Evolutionary conservation across 92 coral and sea anemone species (phyloP).

Genomic region (Phymanthus crucifer): DNA sequence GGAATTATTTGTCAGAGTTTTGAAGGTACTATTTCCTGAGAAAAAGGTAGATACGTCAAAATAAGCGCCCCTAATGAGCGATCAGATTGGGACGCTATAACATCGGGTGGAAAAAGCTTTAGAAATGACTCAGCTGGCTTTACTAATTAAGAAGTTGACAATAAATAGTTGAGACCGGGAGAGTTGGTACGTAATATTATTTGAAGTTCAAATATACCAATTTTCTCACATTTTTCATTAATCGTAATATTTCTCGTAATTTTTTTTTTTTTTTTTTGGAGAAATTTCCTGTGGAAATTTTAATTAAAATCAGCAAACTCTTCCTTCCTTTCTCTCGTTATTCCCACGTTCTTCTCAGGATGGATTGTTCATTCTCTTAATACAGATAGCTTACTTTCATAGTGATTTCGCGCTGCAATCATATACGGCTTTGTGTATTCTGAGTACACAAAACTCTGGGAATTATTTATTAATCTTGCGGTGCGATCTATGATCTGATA

Average conservation of each 20-base stretch:
- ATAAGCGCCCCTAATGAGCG: not conserved
- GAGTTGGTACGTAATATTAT: not conserved
- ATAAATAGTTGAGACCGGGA: not conserved
- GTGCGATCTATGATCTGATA: not conserved
- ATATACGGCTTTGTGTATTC: not conserved
- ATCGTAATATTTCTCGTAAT: no score
- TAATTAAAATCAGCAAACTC: not conserved
- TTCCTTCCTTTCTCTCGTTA: not conserved
- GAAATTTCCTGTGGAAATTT: not conserved
- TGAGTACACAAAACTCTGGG: not conserved
- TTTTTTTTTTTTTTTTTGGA: no score
- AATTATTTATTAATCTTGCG: not conserved
- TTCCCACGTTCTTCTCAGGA: not conserved
- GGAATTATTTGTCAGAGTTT: not conserved
- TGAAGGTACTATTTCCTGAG: slow-evolving; percentile 6
- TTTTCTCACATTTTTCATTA: not conserved
- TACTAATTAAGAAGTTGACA: not conserved
- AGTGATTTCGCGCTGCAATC: not conserved
- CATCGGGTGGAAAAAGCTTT: not conserved
- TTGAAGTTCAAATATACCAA: not conserved
- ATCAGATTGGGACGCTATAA: not conserved
- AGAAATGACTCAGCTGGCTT: not conserved
- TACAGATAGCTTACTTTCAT: not conserved
- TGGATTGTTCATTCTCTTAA: not conserved
- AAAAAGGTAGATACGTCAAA: not conserved